Evolutionary conservation across 2,888 invertebrate species (phyloP), one percentile per base, ranked within the genome.

Genomic region (Adelphocoris suturalis): DNA sequence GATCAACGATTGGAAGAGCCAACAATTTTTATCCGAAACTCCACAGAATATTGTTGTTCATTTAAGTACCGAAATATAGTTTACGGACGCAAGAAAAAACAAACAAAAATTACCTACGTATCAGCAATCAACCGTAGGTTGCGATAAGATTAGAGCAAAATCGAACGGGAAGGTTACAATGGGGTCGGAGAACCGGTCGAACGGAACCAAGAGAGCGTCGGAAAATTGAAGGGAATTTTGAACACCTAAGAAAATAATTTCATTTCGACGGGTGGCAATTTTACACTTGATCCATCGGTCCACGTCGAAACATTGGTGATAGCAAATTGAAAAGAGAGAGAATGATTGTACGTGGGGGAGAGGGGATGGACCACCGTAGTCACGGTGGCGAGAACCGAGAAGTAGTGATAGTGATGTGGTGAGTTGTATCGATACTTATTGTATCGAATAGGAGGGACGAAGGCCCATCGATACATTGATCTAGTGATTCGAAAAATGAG

Each of bases 231-330:
- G 52, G 27, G 27, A 68, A 68, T 12, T 68, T 12, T 2, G 23
- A 11, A 68, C 7, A 68, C 4, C 7, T 7, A 23, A 9, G 68
- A 68, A 23, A 27, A 68, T 19, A 37, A 37, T 7, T 2, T 37
- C 7, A 37, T 23, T 27, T 23, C 12, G 23, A 27, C 19, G n/a
- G 23, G 0, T 23, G 5, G 0, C 9, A 23, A 68, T 12, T 68
- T 68, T 23, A 23, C 23, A 5, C 23, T 68, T 23, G 23, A 23
- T 9, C 9, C 68, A 23, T 19, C 9, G 27, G 23, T 19, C 19
- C 68, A 68, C 68, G 68, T 61, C 61, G 61, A 68, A 68, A 68
- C 19, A 68, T 23, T 61, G 61, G 61, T 61, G 61, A 23, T 68
- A 68, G 11, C 19, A 68, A n/a, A 7, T 5, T 7, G 11, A 23